Percentiles rank a stretch among this genome's conserved stretches.
phyloP scores from a whole-genome alignment of 2,113 vertebrate species.

The Clarias macrocephalus region DNA sequence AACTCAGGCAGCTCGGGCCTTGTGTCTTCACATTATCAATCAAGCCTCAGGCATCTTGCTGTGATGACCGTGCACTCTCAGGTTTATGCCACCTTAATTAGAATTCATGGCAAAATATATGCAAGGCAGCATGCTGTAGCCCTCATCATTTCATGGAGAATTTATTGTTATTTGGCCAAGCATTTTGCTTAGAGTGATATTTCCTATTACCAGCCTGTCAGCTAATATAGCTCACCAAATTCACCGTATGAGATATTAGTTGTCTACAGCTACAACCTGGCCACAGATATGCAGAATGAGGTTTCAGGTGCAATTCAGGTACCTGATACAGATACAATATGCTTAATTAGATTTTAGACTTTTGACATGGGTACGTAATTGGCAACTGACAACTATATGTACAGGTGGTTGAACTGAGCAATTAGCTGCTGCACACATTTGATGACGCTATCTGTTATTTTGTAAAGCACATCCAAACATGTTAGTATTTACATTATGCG shows the following conservation, averaged over 20 bases:
- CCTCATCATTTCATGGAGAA: constrained; percentile 92
- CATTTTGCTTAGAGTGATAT: constrained; percentile 93
- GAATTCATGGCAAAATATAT: constrained; percentile 95
- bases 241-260: constrained; percentile 42
- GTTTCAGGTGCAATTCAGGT: constrained; percentile 30
- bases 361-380: constrained; percentile 32
- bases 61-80: constrained; percentile 89
- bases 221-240: constrained; percentile 75
- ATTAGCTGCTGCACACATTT: constrained; percentile 39
- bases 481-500: constrained; percentile 48
- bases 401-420: constrained; percentile 34
- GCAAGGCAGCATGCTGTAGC: constrained; percentile 89
- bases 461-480: constrained; percentile 34
- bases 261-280: constrained; percentile 39
- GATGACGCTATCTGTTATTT: constrained; percentile 18
- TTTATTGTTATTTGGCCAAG: constrained; percentile 92
- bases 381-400: constrained; percentile 31
- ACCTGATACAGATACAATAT: constrained; percentile 34
- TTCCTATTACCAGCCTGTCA: constrained; percentile 93
- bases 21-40: constrained; percentile 82
- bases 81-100: constrained; percentile 83
- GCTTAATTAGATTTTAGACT: constrained; percentile 46
- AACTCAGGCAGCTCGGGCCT: constrained; percentile 79
- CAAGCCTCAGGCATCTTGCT: constrained; percentile 80
- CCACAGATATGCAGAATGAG: constrained; percentile 32